A percentile compares a stretch with the other conserved stretches of the same genome.
Conservation (phyloP, 2,888 invertebrate species). For the Ptychoptera contaminata region DNA sequence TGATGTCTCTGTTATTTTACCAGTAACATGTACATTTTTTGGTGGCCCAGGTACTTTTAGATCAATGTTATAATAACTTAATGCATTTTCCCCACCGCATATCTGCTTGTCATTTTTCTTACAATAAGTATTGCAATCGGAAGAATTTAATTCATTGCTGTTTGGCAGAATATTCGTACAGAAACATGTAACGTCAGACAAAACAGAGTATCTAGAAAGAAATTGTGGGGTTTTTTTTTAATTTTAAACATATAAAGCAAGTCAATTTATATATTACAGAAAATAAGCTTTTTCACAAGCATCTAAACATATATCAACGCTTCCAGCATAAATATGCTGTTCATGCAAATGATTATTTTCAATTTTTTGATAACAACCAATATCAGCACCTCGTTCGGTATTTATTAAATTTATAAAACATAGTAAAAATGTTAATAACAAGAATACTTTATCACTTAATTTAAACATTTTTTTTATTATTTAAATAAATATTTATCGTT, state of each 20-base stretch:
- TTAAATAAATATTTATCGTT: no score
- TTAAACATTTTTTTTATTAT: no score
- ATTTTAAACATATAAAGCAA: background rate
- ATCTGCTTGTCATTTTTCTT: conserved; percentile 40
- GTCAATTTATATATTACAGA: background rate
- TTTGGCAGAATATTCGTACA: conserved; percentile 33
- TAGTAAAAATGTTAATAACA: no score
- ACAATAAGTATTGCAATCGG: conserved; percentile 41
- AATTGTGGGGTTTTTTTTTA: background rate
- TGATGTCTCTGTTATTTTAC: conserved; percentile 45
- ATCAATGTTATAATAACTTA: conserved; percentile 53
- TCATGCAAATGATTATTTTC: no score
- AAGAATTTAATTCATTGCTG: conserved; percentile 31
- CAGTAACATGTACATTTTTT: conserved; percentile 35
- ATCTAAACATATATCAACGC: conserved; percentile 1
- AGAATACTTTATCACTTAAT: no score
- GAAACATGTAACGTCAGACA: conserved; percentile 20
- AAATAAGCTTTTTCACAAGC: conserved; percentile 1
- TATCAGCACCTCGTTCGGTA: no score
- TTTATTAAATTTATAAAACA: no score
- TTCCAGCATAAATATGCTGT: background rate
- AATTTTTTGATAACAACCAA: no score
- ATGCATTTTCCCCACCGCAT: conserved; percentile 52
- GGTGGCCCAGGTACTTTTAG: conserved; percentile 52
- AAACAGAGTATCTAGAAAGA: conserved; percentile 3